Conservation (phyloP, 2,888 invertebrate genomes). For the Ormyrus labotus region DNA sequence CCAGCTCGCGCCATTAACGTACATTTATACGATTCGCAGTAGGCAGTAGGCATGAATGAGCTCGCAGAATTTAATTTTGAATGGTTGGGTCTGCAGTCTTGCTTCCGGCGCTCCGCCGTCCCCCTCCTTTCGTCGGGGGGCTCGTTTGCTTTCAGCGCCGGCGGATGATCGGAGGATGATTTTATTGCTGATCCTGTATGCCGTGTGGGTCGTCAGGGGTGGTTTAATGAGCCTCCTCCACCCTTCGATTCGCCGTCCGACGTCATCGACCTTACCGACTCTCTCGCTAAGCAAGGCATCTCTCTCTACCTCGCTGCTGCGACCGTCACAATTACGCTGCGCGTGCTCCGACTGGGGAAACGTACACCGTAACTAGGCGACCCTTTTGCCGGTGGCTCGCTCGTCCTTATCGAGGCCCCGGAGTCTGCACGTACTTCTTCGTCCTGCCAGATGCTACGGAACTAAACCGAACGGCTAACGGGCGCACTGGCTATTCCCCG, state of each 20-base stretch:
- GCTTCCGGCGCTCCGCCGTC: background rate
- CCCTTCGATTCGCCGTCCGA: slow-evolving; percentile 35
- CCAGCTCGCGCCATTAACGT: too few relatives aligned
- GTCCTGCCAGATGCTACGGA: slow-evolving; percentile 65
- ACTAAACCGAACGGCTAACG: slow-evolving; percentile 62
- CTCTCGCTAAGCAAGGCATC: slow-evolving; percentile 6
- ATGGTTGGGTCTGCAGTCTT: slow-evolving; percentile 46
- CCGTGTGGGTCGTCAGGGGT: slow-evolving; percentile 66
- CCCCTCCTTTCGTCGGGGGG: background rate
- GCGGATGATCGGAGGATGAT: slow-evolving; percentile 70
- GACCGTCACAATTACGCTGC: slow-evolving; percentile 73
- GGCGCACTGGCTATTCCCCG: slow-evolving; percentile 7
- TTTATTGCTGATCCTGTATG: slow-evolving; percentile 72
- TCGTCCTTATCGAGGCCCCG: slow-evolving; percentile 38
- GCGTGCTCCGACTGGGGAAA: slow-evolving; percentile 74
- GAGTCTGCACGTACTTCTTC: slow-evolving; percentile 60
- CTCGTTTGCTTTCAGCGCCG: slow-evolving; percentile 33
- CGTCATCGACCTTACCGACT: slow-evolving; percentile 44
- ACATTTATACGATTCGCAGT: too few relatives aligned
- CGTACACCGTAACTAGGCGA: slow-evolving; percentile 67
- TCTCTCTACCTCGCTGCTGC: slow-evolving; percentile 56
- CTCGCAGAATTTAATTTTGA: slow-evolving; percentile 60
- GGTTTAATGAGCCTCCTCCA: slow-evolving; percentile 54
- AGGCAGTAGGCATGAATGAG: background rate
- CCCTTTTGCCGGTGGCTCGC: slow-evolving; percentile 44